A percentile compares a stretch with the other conserved stretches of the same genome.
Conservation (phyloP, 2,113 vertebrate species). For the Eulemur rufifrons region DNA sequence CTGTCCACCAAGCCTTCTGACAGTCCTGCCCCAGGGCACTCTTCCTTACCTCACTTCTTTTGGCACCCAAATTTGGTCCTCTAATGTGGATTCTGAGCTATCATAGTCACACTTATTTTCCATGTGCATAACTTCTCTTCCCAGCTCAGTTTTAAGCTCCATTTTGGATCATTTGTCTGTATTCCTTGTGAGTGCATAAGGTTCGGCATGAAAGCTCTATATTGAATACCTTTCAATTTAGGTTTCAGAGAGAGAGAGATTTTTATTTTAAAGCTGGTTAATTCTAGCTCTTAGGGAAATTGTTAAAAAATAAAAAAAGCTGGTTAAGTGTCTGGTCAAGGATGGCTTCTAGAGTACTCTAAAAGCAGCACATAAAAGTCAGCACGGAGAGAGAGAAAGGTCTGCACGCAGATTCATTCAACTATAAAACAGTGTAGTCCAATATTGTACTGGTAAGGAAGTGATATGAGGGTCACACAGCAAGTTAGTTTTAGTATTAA, state of each 20-base stretch:
- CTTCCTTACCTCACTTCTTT: background rate
- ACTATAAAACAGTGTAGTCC: background rate
- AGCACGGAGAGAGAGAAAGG: background rate
- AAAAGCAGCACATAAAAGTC: constrained; percentile 19
- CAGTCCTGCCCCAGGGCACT: background rate
- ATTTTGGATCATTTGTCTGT: background rate
- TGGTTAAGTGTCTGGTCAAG: background rate
- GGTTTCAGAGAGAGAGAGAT: background rate
- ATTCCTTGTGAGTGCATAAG: background rate
- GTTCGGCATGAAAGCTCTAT: background rate
- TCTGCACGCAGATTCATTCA: background rate
- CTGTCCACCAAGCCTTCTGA: background rate
- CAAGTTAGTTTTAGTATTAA: constrained; percentile 33
- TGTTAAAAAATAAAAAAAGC: no score
- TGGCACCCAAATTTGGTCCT: background rate
- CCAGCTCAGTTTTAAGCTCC: constrained; percentile 34
- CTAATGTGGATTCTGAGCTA: background rate
- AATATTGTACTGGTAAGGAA: background rate
- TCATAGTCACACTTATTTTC: background rate
- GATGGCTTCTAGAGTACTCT: background rate
- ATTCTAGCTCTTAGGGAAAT: background rate
- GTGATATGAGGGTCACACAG: background rate
- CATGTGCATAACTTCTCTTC: background rate
- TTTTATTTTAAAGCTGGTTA: background rate
- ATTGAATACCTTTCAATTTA: background rate